Evolutionary conservation across 2,888 invertebrate genomes (phyloP), one percentile per base, ranked within the genome.

Genomic region (Drosophila cracens): DNA sequence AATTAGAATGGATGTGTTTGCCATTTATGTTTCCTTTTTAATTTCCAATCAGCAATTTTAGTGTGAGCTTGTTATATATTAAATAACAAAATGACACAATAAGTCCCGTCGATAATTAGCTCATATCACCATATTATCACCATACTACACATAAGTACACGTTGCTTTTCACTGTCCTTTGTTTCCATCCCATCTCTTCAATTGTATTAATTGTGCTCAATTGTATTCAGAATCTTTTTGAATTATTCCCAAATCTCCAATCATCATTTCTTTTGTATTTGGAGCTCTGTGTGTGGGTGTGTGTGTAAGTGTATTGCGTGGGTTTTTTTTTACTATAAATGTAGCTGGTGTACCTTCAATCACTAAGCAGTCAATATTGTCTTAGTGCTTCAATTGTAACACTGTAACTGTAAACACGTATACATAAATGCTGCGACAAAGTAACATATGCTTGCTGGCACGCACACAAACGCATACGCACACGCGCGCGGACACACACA

Each of bases 391-490:
- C 33, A 33, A 33, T 11, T 33, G 11, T 33, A 11, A 11, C 33
- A 33, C 1, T 33, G 2, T 11, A 11, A 33, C 57, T 43, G 29
- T 57, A 29, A 43, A 21, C 40, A 57, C 40, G 57, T 57, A 57
- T 57, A 57, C 57, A 57, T 46, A 57, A 43, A 43, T 31, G 21
- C 43, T 48, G 21, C 4, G n/a, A 11, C 16, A 60, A 60, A 34
- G 29, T 36, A 51, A 49, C 60, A 49, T 60, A 51, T 60, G 60
- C 49, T 48, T 49, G 59, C 21, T 25, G 33, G 25, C 25, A 53
- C 36, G 11, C 49, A 33, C 21, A 29, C 7, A 40, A 16, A 34
- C n/a, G 27, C 40, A 67, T 63, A 66, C 71, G 66, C 51, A 29
- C 21, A n/a, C 21, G 31, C n/a, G 8, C 13, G 40, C n/a, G 16